Base-by-base conservation (phyloP, 92 coral and sea anemone species). In the Muricea muricata region DNA sequence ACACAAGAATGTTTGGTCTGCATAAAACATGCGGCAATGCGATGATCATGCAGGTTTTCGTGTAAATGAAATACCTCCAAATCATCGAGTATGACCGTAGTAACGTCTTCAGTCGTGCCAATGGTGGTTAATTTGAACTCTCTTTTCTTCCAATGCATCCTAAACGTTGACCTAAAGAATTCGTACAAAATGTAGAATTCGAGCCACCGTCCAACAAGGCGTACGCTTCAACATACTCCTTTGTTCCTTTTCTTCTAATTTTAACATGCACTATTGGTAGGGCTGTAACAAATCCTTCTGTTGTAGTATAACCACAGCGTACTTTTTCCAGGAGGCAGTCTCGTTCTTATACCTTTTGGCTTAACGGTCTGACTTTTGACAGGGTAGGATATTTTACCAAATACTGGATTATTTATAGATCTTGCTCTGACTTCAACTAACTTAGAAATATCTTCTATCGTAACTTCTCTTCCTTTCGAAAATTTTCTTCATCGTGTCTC, bases 201-300 rank as follows among this genome's bases (percentile, higher is more conserved):
- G 79, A 60, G 21, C 92, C 92, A 26, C 15, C 81, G 79, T 89
- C 92, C 10, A 89, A 33, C 17, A 90, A 72, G 48, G 93, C 89
- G 50, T 82, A 83, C 7, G 88, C 83, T 13, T n/a, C 13, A 35
- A 69, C 34, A 3, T 26, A 0, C 20, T 18, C 24, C 18, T 13
- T 17, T 18, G 20, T 20, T 0, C 26, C 60, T 13, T 24, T 46
- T 2, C 1, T 31, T 54, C 81, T 80, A n/a, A 90, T 84, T 54
- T 83, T 87, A 6, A 84, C 93, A 32, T 89, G 86, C 8, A 87
- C 68, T 1, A 87, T 15, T 56, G 63, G 30, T 61, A 66, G 21
- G 54, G 63, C 28, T 46, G 12, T 48, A 24, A 26, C 17, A 35
- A 31, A 33, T 37, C 54, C 28, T 50, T 3, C 84, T 13, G 75